phyloP scores from a whole-genome alignment of 2,888 invertebrate genomes.

The Therioaphis trifolii region DNA sequence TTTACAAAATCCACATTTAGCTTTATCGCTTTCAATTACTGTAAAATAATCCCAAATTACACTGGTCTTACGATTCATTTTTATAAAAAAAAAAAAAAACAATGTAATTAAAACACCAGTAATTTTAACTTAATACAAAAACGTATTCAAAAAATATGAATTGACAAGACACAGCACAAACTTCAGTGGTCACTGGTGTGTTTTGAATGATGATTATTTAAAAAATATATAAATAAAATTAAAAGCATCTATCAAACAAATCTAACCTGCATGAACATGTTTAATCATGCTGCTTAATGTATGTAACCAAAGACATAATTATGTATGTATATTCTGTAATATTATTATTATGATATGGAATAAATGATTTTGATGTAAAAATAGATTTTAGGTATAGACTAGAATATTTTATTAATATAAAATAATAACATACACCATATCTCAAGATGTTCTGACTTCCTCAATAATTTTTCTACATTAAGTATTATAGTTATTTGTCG shows the following conservation, averaged over 20 bases:
- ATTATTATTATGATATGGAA: not conserved
- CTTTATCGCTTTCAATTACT: constrained; percentile 15
- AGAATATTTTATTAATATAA: not conserved
- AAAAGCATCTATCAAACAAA: not conserved
- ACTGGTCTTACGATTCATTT: constrained; percentile 28
- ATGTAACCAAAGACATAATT: not conserved
- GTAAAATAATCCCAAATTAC: constrained; percentile 18
- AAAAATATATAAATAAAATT: not conserved
- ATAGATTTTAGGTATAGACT: not conserved
- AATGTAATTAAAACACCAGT: not conserved
- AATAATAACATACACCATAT: not conserved
- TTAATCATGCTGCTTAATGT: not conserved
- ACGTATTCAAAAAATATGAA: too few relatives aligned
- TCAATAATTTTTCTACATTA: too few relatives aligned
- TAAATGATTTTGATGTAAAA: not conserved
- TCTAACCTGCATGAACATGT: constrained; percentile 3
- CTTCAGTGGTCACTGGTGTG: too few relatives aligned
- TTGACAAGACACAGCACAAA: too few relatives aligned
- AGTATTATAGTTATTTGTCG: not conserved
- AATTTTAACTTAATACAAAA: too few relatives aligned
- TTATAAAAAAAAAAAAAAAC: constrained; percentile 19
- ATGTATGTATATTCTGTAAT: not conserved
- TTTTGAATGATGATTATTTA: too few relatives aligned
- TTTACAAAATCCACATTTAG: constrained; percentile 22
- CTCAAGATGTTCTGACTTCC: not conserved